Evolutionary conservation across 2,113 vertebrate genomes (phyloP).

Genomic region (Hyperoodon ampullatus): DNA sequence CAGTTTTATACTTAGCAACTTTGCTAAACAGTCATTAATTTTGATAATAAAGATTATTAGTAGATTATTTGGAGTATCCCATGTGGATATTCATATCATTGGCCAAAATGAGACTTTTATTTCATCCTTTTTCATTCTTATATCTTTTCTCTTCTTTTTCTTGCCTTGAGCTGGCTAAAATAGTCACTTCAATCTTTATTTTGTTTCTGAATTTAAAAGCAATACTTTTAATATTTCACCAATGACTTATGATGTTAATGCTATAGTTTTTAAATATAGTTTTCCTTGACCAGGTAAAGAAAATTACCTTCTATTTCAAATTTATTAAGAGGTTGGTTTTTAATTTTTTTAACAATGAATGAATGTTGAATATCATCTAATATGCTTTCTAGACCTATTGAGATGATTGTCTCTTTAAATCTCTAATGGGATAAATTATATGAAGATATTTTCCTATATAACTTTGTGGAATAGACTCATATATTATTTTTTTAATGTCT

Average conservation of each 20-base stretch:
- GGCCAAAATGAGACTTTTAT: not conserved
- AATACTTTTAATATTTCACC: not conserved
- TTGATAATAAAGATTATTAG: not conserved
- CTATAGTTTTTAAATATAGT: not conserved
- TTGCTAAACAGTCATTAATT: not conserved
- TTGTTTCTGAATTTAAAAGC: not conserved
- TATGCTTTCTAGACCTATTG: not conserved
- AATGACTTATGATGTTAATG: not conserved
- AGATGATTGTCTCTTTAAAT: not conserved
- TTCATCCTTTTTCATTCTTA: not conserved
- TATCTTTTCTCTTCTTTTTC: not conserved
- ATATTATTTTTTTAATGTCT: not conserved
- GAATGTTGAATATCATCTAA: not conserved
- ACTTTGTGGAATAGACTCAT: not conserved
- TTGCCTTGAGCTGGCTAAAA: not conserved
- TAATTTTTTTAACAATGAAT: not conserved
- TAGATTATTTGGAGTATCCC: not conserved
- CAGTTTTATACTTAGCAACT: not conserved
- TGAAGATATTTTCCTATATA: not conserved
- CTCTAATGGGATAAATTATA: not conserved
- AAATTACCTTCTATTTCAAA: conserved; percentile 1
- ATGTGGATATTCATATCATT: not conserved
- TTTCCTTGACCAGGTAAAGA: not conserved
- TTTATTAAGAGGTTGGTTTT: not conserved
- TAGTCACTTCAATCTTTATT: not conserved